phyloP scores from a whole-genome alignment of 2,113 vertebrate species.

The Trogon melanurus region DNA sequence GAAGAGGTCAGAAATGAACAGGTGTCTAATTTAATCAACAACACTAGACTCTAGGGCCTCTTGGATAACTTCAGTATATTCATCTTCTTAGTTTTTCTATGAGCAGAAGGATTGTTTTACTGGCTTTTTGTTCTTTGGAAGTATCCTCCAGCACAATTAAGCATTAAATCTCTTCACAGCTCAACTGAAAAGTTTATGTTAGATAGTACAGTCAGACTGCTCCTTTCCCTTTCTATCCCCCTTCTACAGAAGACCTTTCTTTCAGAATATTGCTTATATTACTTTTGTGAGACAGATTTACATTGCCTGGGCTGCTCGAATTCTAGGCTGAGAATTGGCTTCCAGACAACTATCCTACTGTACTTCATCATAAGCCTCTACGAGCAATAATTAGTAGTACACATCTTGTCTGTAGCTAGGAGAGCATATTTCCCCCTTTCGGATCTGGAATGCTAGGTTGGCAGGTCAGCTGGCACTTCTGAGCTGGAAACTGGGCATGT shows the following conservation, averaged over 20 bases:
- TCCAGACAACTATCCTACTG: conserved; percentile 24
- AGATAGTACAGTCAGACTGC: background rate
- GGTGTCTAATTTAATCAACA: conserved; percentile 53
- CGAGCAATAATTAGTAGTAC: conserved; percentile 42
- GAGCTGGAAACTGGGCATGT: conserved; percentile 59
- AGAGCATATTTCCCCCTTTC: conserved; percentile 64
- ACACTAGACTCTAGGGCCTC: background rate
- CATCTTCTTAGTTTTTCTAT: background rate
- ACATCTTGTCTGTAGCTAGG: conserved; percentile 53
- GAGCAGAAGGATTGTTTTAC: background rate
- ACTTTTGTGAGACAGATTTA: background rate
- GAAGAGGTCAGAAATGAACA: conserved; percentile 60
- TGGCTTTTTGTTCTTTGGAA: background rate
- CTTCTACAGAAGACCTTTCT: background rate
- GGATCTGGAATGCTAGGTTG: conserved; percentile 52
- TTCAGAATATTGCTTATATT: background rate
- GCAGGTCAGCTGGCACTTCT: conserved; percentile 67
- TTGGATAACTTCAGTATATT: conserved; percentile 3
- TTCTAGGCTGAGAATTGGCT: conserved; percentile 6
- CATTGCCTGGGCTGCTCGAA: background rate
- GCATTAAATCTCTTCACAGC: background rate
- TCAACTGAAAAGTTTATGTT: background rate
- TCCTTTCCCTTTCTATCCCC: background rate
- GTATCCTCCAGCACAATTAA: background rate
- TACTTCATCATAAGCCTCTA: conserved; percentile 32